phyloP scores from a whole-genome alignment of 2,113 vertebrate genomes.

The Ictidomys tridecemlineatus region DNA sequence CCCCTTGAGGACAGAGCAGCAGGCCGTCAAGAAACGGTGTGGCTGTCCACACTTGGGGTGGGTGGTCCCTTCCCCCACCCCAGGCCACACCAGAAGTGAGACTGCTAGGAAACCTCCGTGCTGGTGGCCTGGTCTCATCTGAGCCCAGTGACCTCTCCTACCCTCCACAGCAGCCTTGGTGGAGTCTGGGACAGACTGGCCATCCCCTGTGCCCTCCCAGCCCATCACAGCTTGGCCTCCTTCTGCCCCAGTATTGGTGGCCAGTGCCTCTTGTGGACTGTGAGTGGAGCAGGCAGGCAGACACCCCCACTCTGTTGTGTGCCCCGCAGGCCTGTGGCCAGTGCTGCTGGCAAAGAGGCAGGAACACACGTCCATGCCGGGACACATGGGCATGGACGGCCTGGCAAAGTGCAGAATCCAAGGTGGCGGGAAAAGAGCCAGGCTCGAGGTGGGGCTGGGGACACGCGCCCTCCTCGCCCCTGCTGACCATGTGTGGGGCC shows the following conservation, averaged over 20 bases:
- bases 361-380: not conserved
- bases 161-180: not conserved
- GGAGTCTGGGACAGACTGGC: not conserved
- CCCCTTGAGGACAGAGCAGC: no score
- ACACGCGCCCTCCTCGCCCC: not conserved
- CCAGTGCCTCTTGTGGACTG: no score
- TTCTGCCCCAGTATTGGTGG: not conserved
- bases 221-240: not conserved
- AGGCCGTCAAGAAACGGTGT: not conserved
- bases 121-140: not conserved
- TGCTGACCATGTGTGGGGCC: no score
- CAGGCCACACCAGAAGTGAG: not conserved
- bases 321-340: not conserved
- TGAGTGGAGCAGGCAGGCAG: not conserved
- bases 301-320: not conserved
- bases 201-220: accelerated
- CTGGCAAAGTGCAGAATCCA: no score
- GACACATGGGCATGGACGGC: no score
- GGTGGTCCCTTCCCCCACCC: accelerated
- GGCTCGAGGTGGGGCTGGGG: no score
- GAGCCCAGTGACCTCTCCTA: not conserved
- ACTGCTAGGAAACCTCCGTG: not conserved
- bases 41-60: accelerated
- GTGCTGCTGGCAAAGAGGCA: not conserved
- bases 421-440: accelerated